phyloP scores from a whole-genome alignment of 2,888 invertebrate species.

The Hydroisotoma schaefferi region DNA sequence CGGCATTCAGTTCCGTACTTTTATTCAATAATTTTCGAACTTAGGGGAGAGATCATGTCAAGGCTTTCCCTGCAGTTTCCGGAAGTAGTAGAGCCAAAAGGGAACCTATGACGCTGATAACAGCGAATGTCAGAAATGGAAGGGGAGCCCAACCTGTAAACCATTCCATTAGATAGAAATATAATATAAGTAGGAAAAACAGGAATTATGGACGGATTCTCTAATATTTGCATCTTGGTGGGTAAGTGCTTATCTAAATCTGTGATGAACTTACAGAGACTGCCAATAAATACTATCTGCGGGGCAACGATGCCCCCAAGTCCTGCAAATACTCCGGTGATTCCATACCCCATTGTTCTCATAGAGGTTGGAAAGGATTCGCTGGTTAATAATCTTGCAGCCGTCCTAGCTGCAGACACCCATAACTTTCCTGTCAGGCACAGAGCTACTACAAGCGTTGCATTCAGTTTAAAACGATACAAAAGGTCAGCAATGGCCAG shows the following conservation, averaged over 20 bases:
- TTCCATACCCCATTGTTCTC: slow-evolving; percentile 39
- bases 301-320: slow-evolving; percentile 42
- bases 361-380: slow-evolving; percentile 41
- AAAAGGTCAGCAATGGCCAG: slow-evolving; percentile 32
- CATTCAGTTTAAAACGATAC: slow-evolving; percentile 11
- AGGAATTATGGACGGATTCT: not conserved
- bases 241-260: not conserved
- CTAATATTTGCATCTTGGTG: not conserved
- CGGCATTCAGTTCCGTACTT: too few relatives aligned
- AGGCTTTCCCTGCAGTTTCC: slow-evolving; percentile 37
- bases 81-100: slow-evolving; percentile 33
- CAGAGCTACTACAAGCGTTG: slow-evolving; percentile 16
- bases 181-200: too few relatives aligned
- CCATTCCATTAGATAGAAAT: not conserved
- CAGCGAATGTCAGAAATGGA: slow-evolving; percentile 41
- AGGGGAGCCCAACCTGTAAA: slow-evolving; percentile 35
- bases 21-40: too few relatives aligned
- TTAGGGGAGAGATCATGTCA: too few relatives aligned
- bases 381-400: slow-evolving; percentile 28
- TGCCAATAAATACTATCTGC: slow-evolving; percentile 38
- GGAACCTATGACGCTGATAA: slow-evolving; percentile 33
- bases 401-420: slow-evolving; percentile 37
- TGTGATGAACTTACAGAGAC: slow-evolving; percentile 20
- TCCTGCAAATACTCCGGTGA: slow-evolving; percentile 32
- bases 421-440: slow-evolving; percentile 40